Percentiles rank a stretch among this genome's conserved stretches.
Evolutionary conservation across 2,888 invertebrate species (phyloP).

Genomic region (Xestia sexstrigata): DNA sequence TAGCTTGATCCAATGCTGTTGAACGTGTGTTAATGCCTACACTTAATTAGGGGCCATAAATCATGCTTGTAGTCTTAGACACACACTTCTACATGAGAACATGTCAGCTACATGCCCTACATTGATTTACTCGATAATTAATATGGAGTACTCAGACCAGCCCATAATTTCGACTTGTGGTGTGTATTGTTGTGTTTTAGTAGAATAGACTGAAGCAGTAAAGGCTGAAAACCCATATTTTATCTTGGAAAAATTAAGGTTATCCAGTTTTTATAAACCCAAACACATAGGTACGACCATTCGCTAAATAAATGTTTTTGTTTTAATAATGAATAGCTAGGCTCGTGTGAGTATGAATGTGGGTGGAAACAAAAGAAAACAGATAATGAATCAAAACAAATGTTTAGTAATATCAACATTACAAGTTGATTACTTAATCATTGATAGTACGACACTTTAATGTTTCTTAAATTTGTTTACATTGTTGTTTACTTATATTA

Average conservation of each 20-base stretch:
- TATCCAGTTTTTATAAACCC: not conserved
- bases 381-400: no score
- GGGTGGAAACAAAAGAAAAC: no score
- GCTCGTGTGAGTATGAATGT: no score
- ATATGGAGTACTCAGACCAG: not conserved
- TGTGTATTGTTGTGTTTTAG: not conserved
- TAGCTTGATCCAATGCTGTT: not conserved
- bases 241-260: not conserved
- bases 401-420: no score
- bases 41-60: conserved; percentile 55
- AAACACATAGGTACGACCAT: no score
- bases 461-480: no score
- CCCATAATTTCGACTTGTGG: not conserved
- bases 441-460: no score
- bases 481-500: no score
- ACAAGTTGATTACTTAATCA: no score
- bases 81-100: conserved; percentile 10
- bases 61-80: conserved; percentile 45
- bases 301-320: no score
- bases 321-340: no score
- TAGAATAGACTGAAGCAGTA: not conserved
- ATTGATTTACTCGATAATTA: conserved; percentile 51
- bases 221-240: not conserved
- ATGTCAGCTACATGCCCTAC: conserved; percentile 44
- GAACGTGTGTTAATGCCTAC: conserved; percentile 12